Evolutionary conservation across 37 sponge, comb jelly and placozoan species (phyloP), one percentile per base, ranked within the genome.

Genomic region (Ephydatia muelleri): DNA sequence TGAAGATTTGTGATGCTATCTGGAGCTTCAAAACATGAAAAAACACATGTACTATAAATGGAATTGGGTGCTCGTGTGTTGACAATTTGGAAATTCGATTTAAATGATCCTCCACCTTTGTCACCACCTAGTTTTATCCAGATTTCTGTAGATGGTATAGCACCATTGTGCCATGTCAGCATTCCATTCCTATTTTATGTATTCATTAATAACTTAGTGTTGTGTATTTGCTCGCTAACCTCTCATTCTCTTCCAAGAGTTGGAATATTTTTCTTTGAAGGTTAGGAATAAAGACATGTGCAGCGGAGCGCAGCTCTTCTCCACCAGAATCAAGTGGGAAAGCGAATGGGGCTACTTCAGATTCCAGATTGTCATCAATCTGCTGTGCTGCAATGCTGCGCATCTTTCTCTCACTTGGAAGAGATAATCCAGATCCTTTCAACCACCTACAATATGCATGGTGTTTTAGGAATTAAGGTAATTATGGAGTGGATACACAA

Each of bases 111-210:
- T 13, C 87, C 87, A 33, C 87, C 87, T 49, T 86, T 86, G 35
- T 86, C 87, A 27, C 87, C 87, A 28, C 87, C 74, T 2, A 86
- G 27, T 39, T 86, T 86, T 26, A 86, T 38, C 87, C 87, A 86
- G 37, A 86, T 79, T 38, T 86, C 87, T 30, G 47, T 37, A 2
- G n/a, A 32, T 29, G 87, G 87, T 33, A 86, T 86, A 32, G 21
- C 14, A 4, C 87, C 87, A 48, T 86, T 48, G 74, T 86, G 87
- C 87, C 87, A 86, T 31, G 87, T 86, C 30, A 86, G 74, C 43
- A 43, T 43, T 43, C 43, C 43, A 43, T 43, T 43, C 43, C 43
- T 43, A 43, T 43, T 43, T 9, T 43, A 43, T 43, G 43, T 43
- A 43, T 43, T 43, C 43, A 43, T 43, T 43, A 43, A 43, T 43